Percentiles rank a stretch among this genome's conserved stretches.
Evolutionary conservation across 2,113 vertebrate genomes (phyloP).

Genomic region (Galbula dea): DNA sequence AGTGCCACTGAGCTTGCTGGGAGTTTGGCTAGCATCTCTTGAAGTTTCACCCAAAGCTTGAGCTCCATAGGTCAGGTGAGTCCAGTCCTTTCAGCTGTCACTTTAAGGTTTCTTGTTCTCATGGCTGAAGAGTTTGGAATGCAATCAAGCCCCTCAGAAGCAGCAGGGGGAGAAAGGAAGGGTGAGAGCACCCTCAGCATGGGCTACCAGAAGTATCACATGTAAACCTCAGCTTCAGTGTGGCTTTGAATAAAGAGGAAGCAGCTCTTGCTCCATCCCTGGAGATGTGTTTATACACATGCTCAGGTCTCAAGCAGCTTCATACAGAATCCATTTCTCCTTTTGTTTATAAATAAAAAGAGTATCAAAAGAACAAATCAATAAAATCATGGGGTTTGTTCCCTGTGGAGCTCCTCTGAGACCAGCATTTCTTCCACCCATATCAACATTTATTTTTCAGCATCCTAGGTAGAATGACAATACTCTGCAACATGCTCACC

Average conservation of each 20-base stretch:
- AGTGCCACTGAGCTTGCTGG: not conserved
- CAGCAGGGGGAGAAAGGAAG: fast-evolving
- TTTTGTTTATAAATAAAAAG: not conserved
- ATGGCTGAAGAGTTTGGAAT: not conserved
- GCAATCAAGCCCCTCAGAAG: not conserved
- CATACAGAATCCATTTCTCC: not conserved
- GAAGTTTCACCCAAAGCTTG: not conserved
- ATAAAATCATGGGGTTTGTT: not conserved
- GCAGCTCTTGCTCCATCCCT: not conserved
- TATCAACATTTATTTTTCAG: not conserved
- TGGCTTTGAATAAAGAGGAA: not conserved
- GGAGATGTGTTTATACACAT: not conserved
- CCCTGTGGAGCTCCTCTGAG: not conserved
- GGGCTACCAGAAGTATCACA: fast-evolving
- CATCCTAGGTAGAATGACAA: not conserved
- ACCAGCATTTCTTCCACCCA: not conserved
- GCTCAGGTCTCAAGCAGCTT: not conserved
- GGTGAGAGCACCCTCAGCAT: not conserved
- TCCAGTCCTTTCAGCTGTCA: not conserved
- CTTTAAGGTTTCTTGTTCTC: not conserved
- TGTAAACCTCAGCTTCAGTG: fast-evolving
- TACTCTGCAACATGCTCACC: fast-evolving
- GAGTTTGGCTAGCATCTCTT: not conserved
- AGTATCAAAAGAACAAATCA: not conserved
- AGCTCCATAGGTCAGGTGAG: not conserved